Evolutionary conservation across 2,888 invertebrate genomes (phyloP).

Genomic region (Xanthorhoe designata): DNA sequence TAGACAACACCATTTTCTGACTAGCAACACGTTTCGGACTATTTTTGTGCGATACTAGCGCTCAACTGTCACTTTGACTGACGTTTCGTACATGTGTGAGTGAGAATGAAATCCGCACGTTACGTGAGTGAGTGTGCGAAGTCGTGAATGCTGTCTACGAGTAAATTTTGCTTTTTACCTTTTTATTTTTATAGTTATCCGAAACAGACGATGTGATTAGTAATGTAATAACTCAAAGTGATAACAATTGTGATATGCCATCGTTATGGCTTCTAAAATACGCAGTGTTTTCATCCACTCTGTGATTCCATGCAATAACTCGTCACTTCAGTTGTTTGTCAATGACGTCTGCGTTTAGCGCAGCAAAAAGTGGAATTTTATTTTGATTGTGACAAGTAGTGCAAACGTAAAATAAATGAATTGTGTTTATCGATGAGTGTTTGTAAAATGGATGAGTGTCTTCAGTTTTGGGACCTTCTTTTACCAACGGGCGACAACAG

Average conservation of each 20-base stretch:
- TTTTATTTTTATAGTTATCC: conserved; percentile 83
- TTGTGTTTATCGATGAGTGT: conserved; percentile 79
- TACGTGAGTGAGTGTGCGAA: conserved; percentile 82
- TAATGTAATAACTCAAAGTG: conserved; percentile 78
- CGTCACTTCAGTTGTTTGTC: conserved; percentile 85
- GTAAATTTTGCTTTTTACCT: conserved; percentile 82
- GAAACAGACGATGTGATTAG: conserved; percentile 75
- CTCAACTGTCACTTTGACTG: conserved; percentile 67
- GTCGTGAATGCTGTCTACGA: conserved; percentile 82
- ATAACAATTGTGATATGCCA: conserved; percentile 81
- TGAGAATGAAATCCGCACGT: conserved; percentile 77
- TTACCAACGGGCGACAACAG: conserved; percentile 78
- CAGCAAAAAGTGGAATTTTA: conserved; percentile 84
- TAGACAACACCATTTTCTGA: neutral
- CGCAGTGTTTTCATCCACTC: conserved; percentile 79
- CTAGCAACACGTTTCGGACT: conserved; percentile 37
- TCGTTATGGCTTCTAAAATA: conserved; percentile 74
- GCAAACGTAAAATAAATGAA: conserved; percentile 75
- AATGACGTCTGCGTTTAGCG: conserved; percentile 86
- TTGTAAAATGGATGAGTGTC: conserved; percentile 83
- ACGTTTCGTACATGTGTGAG: conserved; percentile 57
- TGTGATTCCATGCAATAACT: conserved; percentile 82
- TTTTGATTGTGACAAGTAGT: conserved; percentile 84
- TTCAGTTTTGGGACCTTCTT: conserved; percentile 76
- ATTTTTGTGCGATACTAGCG: conserved; percentile 56